These are phyloP conservation scores for Silurus aristotelis DNA, from an alignment of 2,797 vertebrate species.

Conservation along the genomic window DNA sequence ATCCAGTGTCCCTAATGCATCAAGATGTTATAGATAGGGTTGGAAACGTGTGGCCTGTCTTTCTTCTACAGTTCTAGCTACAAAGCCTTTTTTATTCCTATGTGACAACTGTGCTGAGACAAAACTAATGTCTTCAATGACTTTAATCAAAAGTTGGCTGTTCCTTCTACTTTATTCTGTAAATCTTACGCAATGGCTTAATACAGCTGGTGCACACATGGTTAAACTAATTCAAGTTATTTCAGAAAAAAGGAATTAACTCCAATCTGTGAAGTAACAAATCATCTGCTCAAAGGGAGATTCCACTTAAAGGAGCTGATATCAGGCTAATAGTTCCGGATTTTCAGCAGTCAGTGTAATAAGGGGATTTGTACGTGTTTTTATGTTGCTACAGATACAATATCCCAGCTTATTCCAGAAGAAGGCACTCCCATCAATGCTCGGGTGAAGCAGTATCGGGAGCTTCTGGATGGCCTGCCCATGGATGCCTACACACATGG, in stretches of 20 bases:
- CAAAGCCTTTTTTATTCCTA: slow-evolving; percentile 12
- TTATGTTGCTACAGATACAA: slow-evolving; percentile 76
- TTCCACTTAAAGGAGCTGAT: not conserved
- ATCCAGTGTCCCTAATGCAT: slow-evolving; percentile 26
- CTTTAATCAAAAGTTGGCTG: slow-evolving; percentile 25
- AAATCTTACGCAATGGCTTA: slow-evolving; percentile 2
- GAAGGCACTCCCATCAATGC: slow-evolving; percentile 81
- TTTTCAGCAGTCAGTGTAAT: not conserved
- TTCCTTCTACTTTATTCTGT: not conserved
- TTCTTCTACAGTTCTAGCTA: slow-evolving; percentile 17
- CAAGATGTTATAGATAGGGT: slow-evolving; percentile 30
- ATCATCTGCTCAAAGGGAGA: not conserved
- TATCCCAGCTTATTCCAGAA: slow-evolving; percentile 89
- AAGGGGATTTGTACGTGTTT: not conserved
- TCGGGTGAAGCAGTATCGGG: slow-evolving; percentile 91
- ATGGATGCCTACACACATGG: slow-evolving; percentile 99
- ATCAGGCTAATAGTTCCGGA: not conserved
- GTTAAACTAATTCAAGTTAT: not conserved
- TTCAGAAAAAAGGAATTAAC: slow-evolving; percentile 22
- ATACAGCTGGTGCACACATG: slow-evolving; percentile 3
- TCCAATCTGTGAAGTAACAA: not conserved
- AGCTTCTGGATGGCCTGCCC: slow-evolving; percentile 91
- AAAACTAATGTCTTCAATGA: slow-evolving; percentile 12
- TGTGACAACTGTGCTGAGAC: slow-evolving; percentile 4
- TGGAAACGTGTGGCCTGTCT: not conserved